Evolutionary conservation across 2,888 invertebrate species (phyloP), one percentile per base, ranked within the genome.

Genomic region (Coleophora flavipennella): DNA sequence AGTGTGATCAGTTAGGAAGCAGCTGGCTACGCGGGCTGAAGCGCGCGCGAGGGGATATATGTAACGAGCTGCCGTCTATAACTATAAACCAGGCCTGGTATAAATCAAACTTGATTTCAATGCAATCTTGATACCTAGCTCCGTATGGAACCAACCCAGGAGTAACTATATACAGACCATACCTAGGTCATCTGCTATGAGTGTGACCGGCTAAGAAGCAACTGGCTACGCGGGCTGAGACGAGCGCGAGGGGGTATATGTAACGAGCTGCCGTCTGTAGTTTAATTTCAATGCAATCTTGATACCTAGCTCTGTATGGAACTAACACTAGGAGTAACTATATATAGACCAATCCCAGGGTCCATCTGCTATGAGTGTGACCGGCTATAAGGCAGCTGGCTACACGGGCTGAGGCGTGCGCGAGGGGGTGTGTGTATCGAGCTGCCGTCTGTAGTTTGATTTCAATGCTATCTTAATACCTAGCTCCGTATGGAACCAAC

Each of bases 181-280:
- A 90, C 90, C 90, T 49, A 90, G 73, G 70, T 90, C 90, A 57
- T 90, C 90, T 3, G 88, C 86, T 49, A 91, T 90, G 44, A 90
- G 88, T 55, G 90, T 90, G 42, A 90, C 86, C 57, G 87, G 86
- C 45, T 76, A 62, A n/a, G n/a, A n/a, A n/a, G n/a, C n/a, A n/a
- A n/a, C n/a, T n/a, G n/a, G n/a, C n/a, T n/a, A n/a, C n/a, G n/a
- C n/a, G n/a, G n/a, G n/a, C n/a, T n/a, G n/a, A n/a, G n/a, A n/a
- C n/a, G n/a, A n/a, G n/a, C n/a, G n/a, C n/a, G n/a, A n/a, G n/a
- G n/a, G n/a, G n/a, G n/a, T n/a, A n/a, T n/a, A n/a, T n/a, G n/a
- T n/a, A n/a, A n/a, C n/a, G 35, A 80, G 57, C 47, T 4, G 8
- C 8, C 10, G 31, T 8, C 8, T 4, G 31, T 11, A 6, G 6